Conservation (phyloP, 1,140 invertebrate genomes). For the Drosophila lini region DNA sequence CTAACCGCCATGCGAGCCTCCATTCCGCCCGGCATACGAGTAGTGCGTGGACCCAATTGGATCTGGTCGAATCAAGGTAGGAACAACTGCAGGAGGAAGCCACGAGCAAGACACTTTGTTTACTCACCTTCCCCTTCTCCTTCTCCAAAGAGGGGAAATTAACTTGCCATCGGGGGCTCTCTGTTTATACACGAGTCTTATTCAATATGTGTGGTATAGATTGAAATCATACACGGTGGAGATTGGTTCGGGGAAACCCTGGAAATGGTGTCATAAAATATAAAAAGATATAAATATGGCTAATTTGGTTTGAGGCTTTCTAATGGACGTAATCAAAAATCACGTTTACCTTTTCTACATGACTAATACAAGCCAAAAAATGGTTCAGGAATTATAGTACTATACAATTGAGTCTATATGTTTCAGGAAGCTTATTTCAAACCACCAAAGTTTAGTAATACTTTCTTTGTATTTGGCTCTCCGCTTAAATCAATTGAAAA, state of each 20-base stretch:
- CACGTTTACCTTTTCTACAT: background rate
- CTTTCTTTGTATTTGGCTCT: background rate
- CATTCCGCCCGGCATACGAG: constrained; percentile 88
- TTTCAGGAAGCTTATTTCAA: background rate
- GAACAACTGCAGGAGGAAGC: constrained; percentile 14
- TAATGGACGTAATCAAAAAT: background rate
- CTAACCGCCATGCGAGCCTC: constrained; percentile 70
- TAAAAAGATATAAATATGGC: background rate
- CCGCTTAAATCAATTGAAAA: background rate
- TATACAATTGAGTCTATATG: background rate
- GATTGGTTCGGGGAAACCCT: constrained; percentile 9
- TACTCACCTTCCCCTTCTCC: constrained; percentile 30
- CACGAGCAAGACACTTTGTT: constrained; percentile 54
- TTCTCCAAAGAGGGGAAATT: constrained; percentile 37
- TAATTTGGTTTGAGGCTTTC: background rate
- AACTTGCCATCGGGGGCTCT: constrained; percentile 51
- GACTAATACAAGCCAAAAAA: background rate
- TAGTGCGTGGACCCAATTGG: constrained; percentile 93
- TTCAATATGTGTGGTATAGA: constrained; percentile 36
- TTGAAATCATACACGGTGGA: constrained; percentile 16
- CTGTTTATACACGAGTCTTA: constrained; percentile 26
- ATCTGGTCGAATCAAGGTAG: constrained; percentile 90
- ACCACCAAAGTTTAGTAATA: background rate
- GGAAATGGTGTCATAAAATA: constrained; percentile 8
- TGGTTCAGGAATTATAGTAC: background rate